These are phyloP conservation scores for Tinea trinotella DNA, from an alignment of 2,888 invertebrate genomes.

Conservation along the genomic window DNA sequence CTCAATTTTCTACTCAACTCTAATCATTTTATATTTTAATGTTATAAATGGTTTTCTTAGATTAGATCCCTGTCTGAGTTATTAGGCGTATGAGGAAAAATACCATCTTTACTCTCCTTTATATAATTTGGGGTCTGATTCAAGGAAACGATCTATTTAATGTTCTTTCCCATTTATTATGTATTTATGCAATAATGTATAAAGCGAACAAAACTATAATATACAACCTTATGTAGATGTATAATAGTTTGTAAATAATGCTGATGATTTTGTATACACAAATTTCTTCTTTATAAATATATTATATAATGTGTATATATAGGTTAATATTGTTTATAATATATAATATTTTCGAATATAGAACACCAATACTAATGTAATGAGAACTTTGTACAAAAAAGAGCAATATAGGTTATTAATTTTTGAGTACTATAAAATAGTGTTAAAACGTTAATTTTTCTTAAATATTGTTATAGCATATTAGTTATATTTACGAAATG, in stretches of 20 bases:
- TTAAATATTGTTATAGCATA: slow-evolving; percentile 56
- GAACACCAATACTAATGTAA: slow-evolving; percentile 59
- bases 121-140: neutral
- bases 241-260: slow-evolving; percentile 2
- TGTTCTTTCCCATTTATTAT: neutral
- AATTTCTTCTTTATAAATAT: slow-evolving; percentile 1
- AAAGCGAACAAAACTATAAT: neutral
- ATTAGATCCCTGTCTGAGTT: neutral
- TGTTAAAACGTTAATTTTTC: slow-evolving; percentile 53
- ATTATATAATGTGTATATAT: slow-evolving; percentile 6
- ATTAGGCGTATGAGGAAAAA: neutral
- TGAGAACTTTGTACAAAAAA: slow-evolving; percentile 71
- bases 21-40: slow-evolving; percentile 10
- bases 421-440: slow-evolving; percentile 37
- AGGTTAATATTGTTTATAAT: neutral
- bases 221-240: neutral
- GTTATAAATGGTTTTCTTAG: neutral
- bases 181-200: slow-evolving; percentile 8
- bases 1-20: slow-evolving; percentile 63
- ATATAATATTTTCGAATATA: slow-evolving; percentile 24
- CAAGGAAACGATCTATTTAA: neutral
- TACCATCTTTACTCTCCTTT: neutral
- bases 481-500: slow-evolving; percentile 44
- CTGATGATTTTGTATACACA: slow-evolving; percentile 7
- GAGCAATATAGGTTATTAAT: slow-evolving; percentile 64